Evolutionary conservation across 2,113 vertebrate genomes (phyloP).

Genomic region (Megalops atlanticus): DNA sequence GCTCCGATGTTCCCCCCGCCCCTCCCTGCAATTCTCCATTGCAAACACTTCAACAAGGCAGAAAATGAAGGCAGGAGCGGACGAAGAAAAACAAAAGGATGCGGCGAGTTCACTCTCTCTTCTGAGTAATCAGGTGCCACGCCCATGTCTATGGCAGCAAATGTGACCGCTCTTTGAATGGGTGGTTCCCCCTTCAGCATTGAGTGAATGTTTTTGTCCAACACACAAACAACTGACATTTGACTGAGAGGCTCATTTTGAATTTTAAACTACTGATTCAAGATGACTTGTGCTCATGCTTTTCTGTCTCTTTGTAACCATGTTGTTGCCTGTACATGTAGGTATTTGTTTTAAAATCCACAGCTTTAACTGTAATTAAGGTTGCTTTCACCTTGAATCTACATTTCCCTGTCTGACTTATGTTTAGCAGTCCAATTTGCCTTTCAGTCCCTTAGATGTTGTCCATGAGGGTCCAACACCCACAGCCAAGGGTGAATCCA

Average conservation of each 20-base stretch:
- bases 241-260: not conserved
- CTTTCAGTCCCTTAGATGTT: too few relatives aligned
- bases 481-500: not conserved
- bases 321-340: not conserved
- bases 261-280: not conserved
- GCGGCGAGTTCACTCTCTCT: constrained; percentile 33
- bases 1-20: constrained; percentile 42
- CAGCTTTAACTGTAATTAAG: not conserved
- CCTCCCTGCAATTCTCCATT: constrained; percentile 35
- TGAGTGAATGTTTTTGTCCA: not conserved
- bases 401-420: not conserved
- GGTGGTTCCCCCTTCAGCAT: too few relatives aligned
- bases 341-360: not conserved
- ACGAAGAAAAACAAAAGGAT: constrained; percentile 34
- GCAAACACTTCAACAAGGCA: constrained; percentile 57
- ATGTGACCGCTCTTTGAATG: not conserved
- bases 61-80: constrained; percentile 37
- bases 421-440: not conserved
- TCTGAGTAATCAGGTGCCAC: not conserved
- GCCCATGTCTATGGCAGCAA: not conserved
- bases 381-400: not conserved
- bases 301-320: not conserved
- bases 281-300: not conserved
- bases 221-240: not conserved
- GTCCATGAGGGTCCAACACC: too few relatives aligned